Base-by-base conservation (phyloP, 2,888 invertebrate species). In the Cybosia mesomella region DNA sequence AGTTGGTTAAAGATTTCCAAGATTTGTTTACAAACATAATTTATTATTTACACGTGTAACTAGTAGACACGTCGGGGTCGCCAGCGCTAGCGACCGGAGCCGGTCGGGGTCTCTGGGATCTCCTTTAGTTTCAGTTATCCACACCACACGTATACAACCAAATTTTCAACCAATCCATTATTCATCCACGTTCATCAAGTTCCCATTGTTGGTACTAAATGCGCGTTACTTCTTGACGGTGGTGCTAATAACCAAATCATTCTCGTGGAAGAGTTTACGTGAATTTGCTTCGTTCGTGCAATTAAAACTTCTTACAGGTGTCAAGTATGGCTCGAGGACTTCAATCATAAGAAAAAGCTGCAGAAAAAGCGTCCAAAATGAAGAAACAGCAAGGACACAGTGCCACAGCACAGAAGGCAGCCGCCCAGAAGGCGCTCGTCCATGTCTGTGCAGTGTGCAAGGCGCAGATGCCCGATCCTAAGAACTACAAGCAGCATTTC, bases 341-440 rank as follows among this genome's bases (percentile, higher is more conserved):
- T 69, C 99, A 99, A 93, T 99, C 99, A 13, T 99, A 99, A 95
- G 98, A 98, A 36, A 99, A 99, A 94, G 98, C 98, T 75, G 97
- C 97, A 58, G 99, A 99, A 89, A 99, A 98, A 90, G 95, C 96
- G 83, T 97, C 97, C 0, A 98, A 98, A 90, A 87, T 96, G 80
- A 99, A 98, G 91, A 98, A 98, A 88, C 98, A 98, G 87, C 96
- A 98, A 89, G 98, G 98, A 2, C 98, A 98, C 91, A 98, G 97
- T 90, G 97, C 98, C 64, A 96, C 95, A 58, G 98, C 98, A 74
- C 98, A 98, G 91, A 98, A 98, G 90, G 98, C 98, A 87, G 98
- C 99, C 57, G 99, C 99, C 10, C 97, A 97, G 85, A 98, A 98
- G 91, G 99, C 99, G 15, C 96, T 99, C 43, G 97, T 98, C 55